Evolutionary conservation across 1,140 invertebrate genomes (phyloP).

Genomic region (Conus betulinus): DNA sequence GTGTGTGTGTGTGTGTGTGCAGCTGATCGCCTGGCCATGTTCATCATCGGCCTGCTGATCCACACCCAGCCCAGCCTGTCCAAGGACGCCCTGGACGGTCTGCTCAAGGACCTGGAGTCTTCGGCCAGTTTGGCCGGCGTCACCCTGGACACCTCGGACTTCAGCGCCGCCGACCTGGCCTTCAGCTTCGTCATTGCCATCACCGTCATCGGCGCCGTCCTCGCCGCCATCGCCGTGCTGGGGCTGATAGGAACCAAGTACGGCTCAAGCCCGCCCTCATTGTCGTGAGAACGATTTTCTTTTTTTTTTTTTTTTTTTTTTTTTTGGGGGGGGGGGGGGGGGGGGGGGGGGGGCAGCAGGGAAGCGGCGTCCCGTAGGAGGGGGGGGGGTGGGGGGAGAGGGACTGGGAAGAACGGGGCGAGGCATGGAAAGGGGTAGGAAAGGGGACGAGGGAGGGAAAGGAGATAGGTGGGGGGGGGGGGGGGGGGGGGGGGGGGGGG

Average conservation of each 20-base stretch:
- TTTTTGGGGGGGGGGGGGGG: not conserved
- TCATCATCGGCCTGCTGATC: constrained; percentile 3
- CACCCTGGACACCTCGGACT: constrained; percentile 1
- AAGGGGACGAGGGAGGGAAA: not conserved
- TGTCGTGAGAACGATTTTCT: constrained; percentile 40
- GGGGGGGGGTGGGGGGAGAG: not conserved
- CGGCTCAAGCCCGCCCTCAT: constrained; percentile 43
- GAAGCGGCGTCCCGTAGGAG: not conserved
- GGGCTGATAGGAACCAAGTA: constrained; percentile 52
- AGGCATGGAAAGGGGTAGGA: not conserved
- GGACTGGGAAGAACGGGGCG: not conserved
- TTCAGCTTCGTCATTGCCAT: constrained; percentile 43
- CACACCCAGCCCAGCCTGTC: not conserved
- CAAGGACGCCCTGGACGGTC: not conserved
- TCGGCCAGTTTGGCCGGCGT: constrained; percentile 12
- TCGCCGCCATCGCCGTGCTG: constrained; percentile 43
- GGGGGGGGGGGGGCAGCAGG: too few relatives aligned
- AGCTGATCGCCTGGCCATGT: constrained; percentile 29
- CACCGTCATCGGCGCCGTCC: constrained; percentile 46
- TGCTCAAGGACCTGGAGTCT: not conserved
- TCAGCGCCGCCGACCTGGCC: constrained; percentile 41
- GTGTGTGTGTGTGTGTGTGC: not conserved
- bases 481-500: too few relatives aligned
- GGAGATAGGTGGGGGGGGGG: too few relatives aligned
- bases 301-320: not conserved